Conservation (phyloP, 2,797 vertebrate genomes). For the Gallinago nigripennis region DNA sequence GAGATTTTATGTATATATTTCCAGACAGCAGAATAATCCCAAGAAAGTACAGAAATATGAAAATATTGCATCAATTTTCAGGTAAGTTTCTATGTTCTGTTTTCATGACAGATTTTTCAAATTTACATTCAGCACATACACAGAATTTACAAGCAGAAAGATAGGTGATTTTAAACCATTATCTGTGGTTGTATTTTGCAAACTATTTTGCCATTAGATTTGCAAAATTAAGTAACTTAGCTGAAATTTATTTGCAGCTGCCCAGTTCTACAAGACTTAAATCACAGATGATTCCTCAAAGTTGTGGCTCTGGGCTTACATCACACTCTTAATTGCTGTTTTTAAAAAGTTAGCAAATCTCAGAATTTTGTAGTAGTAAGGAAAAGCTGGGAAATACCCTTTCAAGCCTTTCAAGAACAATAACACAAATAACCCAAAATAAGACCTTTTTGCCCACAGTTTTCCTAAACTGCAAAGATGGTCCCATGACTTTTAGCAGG, state of each 20-base stretch:
- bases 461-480: background rate
- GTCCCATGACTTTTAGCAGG: background rate
- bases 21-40: background rate
- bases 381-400: background rate
- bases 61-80: background rate
- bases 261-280: background rate
- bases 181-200: background rate
- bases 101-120: background rate
- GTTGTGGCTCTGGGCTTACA: background rate
- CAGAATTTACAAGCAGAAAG: background rate
- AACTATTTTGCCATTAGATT: background rate
- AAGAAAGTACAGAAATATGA: background rate
- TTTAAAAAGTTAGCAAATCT: background rate
- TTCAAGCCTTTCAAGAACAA: background rate
- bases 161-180: background rate
- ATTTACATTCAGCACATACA: background rate
- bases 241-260: background rate
- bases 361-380: background rate
- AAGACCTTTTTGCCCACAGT: rapidly evolving
- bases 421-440: background rate
- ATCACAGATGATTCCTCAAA: background rate
- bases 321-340: background rate
- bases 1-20: background rate
- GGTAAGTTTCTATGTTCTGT: background rate
- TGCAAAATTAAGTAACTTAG: background rate